Base-by-base conservation (phyloP, 2,113 vertebrate species). In the Phalacrocorax pelagicus region DNA sequence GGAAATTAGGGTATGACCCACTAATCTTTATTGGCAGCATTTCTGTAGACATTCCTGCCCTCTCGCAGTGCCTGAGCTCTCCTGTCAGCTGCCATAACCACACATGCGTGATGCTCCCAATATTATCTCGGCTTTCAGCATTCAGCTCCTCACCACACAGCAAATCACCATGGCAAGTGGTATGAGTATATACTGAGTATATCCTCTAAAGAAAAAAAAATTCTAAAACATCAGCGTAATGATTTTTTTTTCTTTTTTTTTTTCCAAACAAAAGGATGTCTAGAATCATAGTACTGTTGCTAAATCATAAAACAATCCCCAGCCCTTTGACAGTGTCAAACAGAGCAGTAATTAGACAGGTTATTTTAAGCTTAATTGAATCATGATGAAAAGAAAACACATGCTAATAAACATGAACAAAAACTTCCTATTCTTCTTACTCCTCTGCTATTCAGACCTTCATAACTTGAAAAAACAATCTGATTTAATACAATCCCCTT, bases 71-170 rank as follows among this genome's bases (percentile, higher is more conserved):
- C 58, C 94, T 85, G 77, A 96, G 74, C 15, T 58, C 52, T 93
- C 38, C 93, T 90, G 77, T 80, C 95, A 94, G 65, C 70, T 96
- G 92, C 82, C 86, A 81, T 57, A 95, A 84, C 61, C 86, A 93
- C 73, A 94, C 54, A 70, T 4, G 51, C 0, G 0, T 91, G 86
- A 92, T 77, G 83, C 52, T 94, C 74, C n/a, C 21, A 36, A 17
- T 22, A 29, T 46, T 16, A 70, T 17, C 81, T 91, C 19, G 4
- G 78, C 70, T 94, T 93, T 93, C 88, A 95, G 69, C 40, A 54
- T 59, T 71, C 83, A 88, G 65, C 55, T 88, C 74, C 63, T 91
- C 54, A 67, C 21, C 92, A 90, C 22, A 40, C 44, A 78, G 66
- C 52, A 72, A 66, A 91, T 82, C 54, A 61, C 27, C 58, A 16